These are phyloP conservation scores for Mythimna vitellina DNA, from an alignment of 2,888 invertebrate species.

Conservation along the genomic window DNA sequence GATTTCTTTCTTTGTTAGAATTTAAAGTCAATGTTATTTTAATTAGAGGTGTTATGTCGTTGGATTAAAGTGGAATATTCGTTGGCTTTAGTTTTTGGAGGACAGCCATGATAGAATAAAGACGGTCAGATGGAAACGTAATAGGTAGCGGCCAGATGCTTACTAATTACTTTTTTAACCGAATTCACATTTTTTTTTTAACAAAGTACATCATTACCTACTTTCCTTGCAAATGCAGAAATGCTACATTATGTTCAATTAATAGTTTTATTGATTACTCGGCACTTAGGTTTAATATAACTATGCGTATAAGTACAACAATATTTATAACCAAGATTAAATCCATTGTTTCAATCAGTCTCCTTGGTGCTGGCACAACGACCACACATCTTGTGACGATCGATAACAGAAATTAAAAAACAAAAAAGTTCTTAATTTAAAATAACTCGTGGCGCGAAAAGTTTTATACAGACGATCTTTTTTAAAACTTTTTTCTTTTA, in stretches of 20 bases:
- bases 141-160: constrained; percentile 62
- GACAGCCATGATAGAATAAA: constrained; percentile 68
- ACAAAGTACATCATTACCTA: neutral
- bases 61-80: constrained; percentile 52
- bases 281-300: neutral
- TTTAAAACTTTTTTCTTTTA: neutral
- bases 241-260: neutral
- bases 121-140: constrained; percentile 42
- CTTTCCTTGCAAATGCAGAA: neutral
- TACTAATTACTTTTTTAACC: constrained; percentile 45
- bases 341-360: constrained; percentile 53
- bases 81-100: constrained; percentile 67
- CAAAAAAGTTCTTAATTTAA: constrained; percentile 34
- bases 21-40: constrained; percentile 38
- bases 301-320: constrained; percentile 25
- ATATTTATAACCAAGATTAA: constrained; percentile 36
- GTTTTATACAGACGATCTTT: neutral
- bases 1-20: constrained; percentile 53
- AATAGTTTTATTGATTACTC: neutral
- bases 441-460: constrained; percentile 34
- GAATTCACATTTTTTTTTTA: constrained; percentile 1
- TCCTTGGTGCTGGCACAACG: constrained; percentile 42
- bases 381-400: constrained; percentile 30
- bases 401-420: constrained; percentile 15
- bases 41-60: constrained; percentile 32